Conservation (phyloP, 2,113 vertebrate genomes). For the Ictalurus punctatus region DNA sequence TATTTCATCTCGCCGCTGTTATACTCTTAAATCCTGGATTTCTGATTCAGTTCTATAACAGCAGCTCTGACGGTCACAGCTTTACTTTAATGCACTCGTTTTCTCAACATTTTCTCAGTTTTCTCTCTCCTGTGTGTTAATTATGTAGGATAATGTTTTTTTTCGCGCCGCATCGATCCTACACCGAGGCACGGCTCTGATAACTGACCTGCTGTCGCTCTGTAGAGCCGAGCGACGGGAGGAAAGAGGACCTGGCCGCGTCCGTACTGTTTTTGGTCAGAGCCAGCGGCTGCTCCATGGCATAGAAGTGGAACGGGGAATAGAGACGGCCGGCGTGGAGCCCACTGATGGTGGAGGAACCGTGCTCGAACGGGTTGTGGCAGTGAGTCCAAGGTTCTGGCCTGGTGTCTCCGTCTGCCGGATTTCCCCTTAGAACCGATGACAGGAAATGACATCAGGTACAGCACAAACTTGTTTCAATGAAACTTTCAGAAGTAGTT, state of each 20-base stretch:
- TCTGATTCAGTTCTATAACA: not conserved
- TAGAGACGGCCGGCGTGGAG: conserved; percentile 84
- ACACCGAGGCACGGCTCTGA: not conserved
- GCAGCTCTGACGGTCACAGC: not conserved
- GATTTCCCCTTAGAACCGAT: conserved; percentile 75
- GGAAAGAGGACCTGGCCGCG: conserved; percentile 65
- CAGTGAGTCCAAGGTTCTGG: conserved; percentile 84
- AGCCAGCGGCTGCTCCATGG: conserved; percentile 88
- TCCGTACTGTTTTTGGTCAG: conserved; percentile 89
- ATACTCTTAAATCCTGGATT: not conserved
- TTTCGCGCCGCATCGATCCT: not conserved
- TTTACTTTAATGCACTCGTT: not conserved
- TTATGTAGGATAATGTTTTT: too few relatives aligned
- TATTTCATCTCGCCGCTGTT: not conserved
- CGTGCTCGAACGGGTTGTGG: conserved; percentile 83
- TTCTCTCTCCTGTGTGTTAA: not conserved
- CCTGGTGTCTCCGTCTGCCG: conserved; percentile 83
- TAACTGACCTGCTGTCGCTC: conserved; percentile 89
- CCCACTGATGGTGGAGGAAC: conserved; percentile 80
- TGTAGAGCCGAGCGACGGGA: conserved; percentile 68
- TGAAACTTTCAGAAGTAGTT: not conserved
- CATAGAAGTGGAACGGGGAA: conserved; percentile 80
- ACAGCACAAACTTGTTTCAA: not conserved
- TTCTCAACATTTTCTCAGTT: too few relatives aligned
- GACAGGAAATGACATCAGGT: conserved; percentile 15